A percentile compares a stretch with the other conserved stretches of the same genome.
Conservation (phyloP, 2,888 invertebrate species). For the Tigriopus californicus region DNA sequence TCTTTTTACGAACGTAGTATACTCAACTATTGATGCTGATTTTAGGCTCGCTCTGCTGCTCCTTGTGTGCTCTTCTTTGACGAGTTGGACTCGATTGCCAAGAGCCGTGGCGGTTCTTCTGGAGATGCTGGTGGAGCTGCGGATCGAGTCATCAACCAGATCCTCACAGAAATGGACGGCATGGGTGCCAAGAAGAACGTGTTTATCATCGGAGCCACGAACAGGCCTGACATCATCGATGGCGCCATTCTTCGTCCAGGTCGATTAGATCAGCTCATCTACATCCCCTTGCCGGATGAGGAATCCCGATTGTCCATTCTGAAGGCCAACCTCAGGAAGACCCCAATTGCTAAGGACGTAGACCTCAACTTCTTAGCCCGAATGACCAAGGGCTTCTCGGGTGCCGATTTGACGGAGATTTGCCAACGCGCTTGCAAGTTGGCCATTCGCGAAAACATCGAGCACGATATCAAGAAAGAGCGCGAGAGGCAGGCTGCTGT, state of each 20-base stretch:
- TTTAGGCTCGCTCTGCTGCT: constrained; percentile 84
- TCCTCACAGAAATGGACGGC: constrained; percentile 99
- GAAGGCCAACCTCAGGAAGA: constrained; percentile 84
- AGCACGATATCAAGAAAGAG: constrained; percentile 80
- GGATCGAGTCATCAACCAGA: constrained; percentile 95
- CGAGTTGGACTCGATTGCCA: constrained; percentile 97
- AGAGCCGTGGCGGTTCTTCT: constrained; percentile 88
- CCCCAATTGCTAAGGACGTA: constrained; percentile 63
- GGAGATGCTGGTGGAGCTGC: constrained; percentile 98
- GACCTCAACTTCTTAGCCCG: constrained; percentile 49
- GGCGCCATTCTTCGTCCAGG: constrained; percentile 96
- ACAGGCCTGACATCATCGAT: constrained; percentile 75
- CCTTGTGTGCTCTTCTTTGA: constrained; percentile 99
- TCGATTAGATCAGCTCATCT: constrained; percentile 94
- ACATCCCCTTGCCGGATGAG: constrained; percentile 98
- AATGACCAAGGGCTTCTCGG: constrained; percentile 82
- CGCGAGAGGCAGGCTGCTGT: constrained; percentile 39
- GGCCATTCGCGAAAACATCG: constrained; percentile 94
- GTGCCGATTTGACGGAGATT: constrained; percentile 96
- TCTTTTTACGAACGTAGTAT: too few species aligned
- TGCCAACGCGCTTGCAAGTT: constrained; percentile 98
- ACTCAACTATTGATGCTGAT: constrained; percentile 16
- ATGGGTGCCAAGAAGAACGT: constrained; percentile 99
- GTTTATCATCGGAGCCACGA: constrained; percentile 94
- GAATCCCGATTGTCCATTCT: constrained; percentile 91